phyloP scores from a whole-genome alignment of 2,797 vertebrate genomes.

The Hemibagrus guttatus region DNA sequence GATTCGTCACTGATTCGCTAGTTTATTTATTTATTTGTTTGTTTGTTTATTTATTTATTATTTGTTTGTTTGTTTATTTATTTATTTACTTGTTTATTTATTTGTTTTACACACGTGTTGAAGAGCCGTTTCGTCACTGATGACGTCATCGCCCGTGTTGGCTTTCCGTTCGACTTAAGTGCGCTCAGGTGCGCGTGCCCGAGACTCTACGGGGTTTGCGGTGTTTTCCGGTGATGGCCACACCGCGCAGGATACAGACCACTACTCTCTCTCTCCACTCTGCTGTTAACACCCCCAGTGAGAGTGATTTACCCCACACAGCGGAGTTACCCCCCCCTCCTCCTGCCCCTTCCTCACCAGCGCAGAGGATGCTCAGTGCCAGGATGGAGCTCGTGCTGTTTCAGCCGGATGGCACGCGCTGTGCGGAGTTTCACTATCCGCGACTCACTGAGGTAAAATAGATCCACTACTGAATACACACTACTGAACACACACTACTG shows the following conservation, averaged over 20 bases:
- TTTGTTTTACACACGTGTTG: not conserved
- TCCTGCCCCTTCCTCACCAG: not conserved
- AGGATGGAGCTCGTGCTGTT: slow-evolving; percentile 69
- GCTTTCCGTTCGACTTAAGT: not conserved
- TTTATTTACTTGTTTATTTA: not conserved
- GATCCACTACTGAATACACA: not conserved
- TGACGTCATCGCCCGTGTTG: not conserved
- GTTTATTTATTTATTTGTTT: not conserved
- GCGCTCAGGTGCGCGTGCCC: slow-evolving; percentile 35
- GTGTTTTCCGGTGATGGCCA: slow-evolving; percentile 38
- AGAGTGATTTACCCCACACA: not conserved
- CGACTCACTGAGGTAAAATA: slow-evolving; percentile 66
- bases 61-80: not conserved
- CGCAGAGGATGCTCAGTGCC: not conserved
- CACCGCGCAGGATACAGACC: slow-evolving; percentile 44
- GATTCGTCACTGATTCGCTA: no score
- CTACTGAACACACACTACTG: not conserved
- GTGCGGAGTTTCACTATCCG: slow-evolving; percentile 88
- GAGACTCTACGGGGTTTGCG: not conserved
- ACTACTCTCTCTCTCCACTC: slow-evolving; percentile 24
- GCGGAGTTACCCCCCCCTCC: not conserved
- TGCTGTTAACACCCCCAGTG: not conserved
- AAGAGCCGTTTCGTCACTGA: not conserved
- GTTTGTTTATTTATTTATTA: not conserved
- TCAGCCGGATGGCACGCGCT: slow-evolving; percentile 81